Evolutionary conservation across 2,797 vertebrate genomes (phyloP), one percentile per base, ranked within the genome.

Genomic region (Chelidonichthys spinosus): DNA sequence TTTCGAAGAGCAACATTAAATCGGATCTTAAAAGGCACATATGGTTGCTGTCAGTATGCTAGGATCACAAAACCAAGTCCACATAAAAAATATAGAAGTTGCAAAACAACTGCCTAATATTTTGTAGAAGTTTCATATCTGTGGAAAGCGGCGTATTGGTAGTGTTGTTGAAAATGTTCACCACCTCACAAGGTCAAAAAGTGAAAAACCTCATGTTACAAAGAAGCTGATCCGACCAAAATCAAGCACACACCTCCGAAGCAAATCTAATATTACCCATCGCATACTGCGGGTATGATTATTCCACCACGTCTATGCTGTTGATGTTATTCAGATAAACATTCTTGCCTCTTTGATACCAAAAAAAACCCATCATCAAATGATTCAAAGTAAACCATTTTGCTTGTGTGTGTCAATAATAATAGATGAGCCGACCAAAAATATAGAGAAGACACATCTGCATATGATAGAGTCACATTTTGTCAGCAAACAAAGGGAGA

Each of bases 381-480:
- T 61, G 32, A 35, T 61, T 40, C 64, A n/a, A 69, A 78, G 33
- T 67, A 64, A 75, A 75, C 50, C n/a, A 17, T 52, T 74, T 67
- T 63, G 35, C 49, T 32, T 36, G 53, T 44, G 37, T 46, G 44
- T 47, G 25, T 83, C 64, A 78, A 64, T 68, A 67, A 63, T 71
- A 66, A 79, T 59, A 53, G 50, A 76, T 53, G 54, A 63, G 39
- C 42, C 42, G 56, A 66, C 69, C 69, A 74, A 74, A 81, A 75
- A 65, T 70, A 69, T 11, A 74, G 42, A 64, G 60, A 59, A 66
- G 55, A 35, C 39, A 75, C 88, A 90, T 88, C 69, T 93, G 87
- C 44, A 13, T 79, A 76, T 86, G 72, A 89, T 85, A 70, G 63
- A 87, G 75, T 66, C 50, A 44, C 59, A 85, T 78, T 87, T 74